These are phyloP conservation scores for Triplophysa siluroides DNA, from an alignment of 2,113 vertebrate species.

Conservation along the genomic window DNA sequence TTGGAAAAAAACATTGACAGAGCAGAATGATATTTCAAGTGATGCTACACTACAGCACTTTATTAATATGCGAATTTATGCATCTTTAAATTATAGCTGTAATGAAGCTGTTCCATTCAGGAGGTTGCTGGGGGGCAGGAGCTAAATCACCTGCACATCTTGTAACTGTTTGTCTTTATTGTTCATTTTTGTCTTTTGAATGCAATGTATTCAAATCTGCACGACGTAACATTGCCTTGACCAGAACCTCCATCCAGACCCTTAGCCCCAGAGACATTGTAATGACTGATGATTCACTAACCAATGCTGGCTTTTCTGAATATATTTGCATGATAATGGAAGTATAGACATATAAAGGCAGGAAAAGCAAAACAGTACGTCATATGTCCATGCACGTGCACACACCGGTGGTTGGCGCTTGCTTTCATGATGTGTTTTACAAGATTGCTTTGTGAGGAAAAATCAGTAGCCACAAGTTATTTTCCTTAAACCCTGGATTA, in stretches of 20 bases:
- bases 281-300: constrained; percentile 10
- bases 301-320: neutral
- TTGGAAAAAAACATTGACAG: too few species aligned
- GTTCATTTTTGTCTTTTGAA: neutral
- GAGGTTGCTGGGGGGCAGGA: constrained; percentile 7
- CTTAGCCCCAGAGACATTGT: neutral
- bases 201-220: neutral
- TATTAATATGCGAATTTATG: too few species aligned
- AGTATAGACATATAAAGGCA: neutral
- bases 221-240: neutral
- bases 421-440: neutral
- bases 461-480: neutral
- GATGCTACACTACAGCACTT: neutral
- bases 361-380: neutral
- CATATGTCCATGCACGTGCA: neutral
- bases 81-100: constrained; percentile 3
- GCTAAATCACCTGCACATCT: neutral
- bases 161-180: neutral
- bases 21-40: too few species aligned
- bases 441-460: neutral
- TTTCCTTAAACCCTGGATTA: too few species aligned
- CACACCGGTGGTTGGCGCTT: too few species aligned
- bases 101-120: neutral
- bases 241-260: neutral
- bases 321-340: neutral